These are phyloP conservation scores for Archivesica marissinica DNA, from an alignment of 1,140 invertebrate genomes.

Conservation along the genomic window DNA sequence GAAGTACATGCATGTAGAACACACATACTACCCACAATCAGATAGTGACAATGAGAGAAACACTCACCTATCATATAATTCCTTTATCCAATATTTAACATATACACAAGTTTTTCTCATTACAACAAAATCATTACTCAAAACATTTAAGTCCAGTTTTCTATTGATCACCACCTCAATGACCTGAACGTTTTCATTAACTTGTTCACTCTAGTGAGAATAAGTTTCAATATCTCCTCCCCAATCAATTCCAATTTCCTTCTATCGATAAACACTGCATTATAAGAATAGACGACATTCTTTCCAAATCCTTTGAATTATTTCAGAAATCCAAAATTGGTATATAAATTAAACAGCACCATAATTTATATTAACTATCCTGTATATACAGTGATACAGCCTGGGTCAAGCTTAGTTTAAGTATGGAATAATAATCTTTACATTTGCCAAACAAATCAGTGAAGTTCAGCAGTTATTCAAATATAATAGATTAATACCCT, in stretches of 20 bases:
- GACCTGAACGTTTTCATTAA: background rate
- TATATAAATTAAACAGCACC: background rate
- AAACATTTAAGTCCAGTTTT: background rate
- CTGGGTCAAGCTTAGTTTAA: background rate
- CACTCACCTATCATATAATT: background rate
- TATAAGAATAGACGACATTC: background rate
- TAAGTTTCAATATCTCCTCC: background rate
- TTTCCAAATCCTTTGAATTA: background rate
- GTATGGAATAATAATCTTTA: background rate
- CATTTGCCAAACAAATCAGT: constrained; percentile 3
- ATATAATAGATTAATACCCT: background rate
- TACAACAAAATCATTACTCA: background rate
- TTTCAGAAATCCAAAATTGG: background rate
- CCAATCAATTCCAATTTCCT: background rate
- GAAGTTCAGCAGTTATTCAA: constrained; percentile 21
- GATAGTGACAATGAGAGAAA: background rate
- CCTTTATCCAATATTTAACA: background rate
- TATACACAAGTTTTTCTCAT: background rate
- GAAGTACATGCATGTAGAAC: too few relatives aligned
- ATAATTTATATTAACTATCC: background rate
- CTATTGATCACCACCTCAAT: background rate
- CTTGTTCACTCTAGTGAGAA: background rate
- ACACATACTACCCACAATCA: too few relatives aligned
- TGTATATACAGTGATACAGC: background rate
- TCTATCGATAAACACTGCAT: background rate